Evolutionary conservation across 1,140 invertebrate genomes (phyloP), one percentile per base, ranked within the genome.

Genomic region (Rhopalosiphum maidis): DNA sequence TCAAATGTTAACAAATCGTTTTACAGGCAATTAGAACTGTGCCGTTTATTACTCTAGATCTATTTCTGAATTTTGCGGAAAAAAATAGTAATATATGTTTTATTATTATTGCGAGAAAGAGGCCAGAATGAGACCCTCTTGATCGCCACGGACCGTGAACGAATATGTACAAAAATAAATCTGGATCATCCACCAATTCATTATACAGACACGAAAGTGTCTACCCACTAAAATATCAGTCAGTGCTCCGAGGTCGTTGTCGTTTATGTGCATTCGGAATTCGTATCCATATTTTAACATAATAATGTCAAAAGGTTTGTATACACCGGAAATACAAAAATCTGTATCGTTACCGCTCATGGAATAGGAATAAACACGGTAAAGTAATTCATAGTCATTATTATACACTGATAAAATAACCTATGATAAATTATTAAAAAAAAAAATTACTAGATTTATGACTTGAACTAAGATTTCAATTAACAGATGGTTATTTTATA

Each of bases 81-180:
- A 77, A n/a, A 77, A n/a, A 77, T 6, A 60, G 55, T 15, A 60
- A 60, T 60, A 37, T 86, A 86, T 86, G 25, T 86, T 41, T 86
- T 43, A 41, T 86, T 86, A 86, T 86, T 43, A 3, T 25, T 41
- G 23, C 22, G 3, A 9, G 30, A 68, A 68, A 30, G 15, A 2
- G 30, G 60, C 60, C 30, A 77, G 60, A 43, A 43, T 9, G 9
- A 23, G 37, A 86, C 23, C 22, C 86, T 35, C 46, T 54, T 22
- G 87, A 89, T 37, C 46, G n/a, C n/a, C 87, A n/a, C 37, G n/a
- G n/a, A 89, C 86, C 46, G 86, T 51, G 43, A 88, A 88, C 86
- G 86, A 43, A 88, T 89, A 23, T 35, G 87, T 89, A 54, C 87
- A 22, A 89, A 89, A 89, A 89, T 89, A 89, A 89, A 89, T 87